phyloP scores from a whole-genome alignment of 2,888 invertebrate species.

The Alentia gelatinosa region DNA sequence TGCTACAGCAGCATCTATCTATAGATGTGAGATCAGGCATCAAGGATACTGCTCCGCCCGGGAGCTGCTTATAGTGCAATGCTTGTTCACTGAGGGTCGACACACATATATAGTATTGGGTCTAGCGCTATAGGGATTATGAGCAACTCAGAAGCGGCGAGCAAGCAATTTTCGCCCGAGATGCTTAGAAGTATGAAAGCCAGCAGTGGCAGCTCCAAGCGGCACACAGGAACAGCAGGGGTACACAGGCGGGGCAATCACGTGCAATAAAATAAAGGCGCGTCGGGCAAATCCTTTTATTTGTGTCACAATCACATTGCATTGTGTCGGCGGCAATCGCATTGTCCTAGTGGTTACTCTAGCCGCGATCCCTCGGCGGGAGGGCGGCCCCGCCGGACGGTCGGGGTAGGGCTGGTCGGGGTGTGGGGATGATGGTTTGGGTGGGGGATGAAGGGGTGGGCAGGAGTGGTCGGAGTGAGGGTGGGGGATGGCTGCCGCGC shows the following conservation, averaged over 20 bases:
- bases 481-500: neutral
- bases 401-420: too few species aligned
- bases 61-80: too few species aligned
- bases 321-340: slow-evolving; percentile 34
- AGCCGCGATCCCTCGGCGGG: slow-evolving; percentile 40
- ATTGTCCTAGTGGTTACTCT: slow-evolving; percentile 45
- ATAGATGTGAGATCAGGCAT: too few species aligned
- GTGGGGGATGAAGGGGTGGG: neutral
- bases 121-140: too few species aligned
- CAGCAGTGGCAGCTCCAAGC: neutral
- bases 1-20: too few species aligned
- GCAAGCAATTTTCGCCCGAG: neutral
- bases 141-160: too few species aligned
- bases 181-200: too few species aligned
- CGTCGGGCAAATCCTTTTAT: slow-evolving; percentile 46
- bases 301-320: slow-evolving; percentile 42
- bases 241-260: neutral
- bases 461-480: neutral
- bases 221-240: slow-evolving; percentile 1
- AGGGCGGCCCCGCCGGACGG: too few species aligned
- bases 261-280: slow-evolving; percentile 42
- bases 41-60: too few species aligned
- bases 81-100: too few species aligned
- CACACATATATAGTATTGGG: too few species aligned
- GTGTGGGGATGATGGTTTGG: too few species aligned